These are phyloP conservation scores for Salvator merianae DNA, from an alignment of 2,113 vertebrate genomes.

Conservation along the genomic window DNA sequence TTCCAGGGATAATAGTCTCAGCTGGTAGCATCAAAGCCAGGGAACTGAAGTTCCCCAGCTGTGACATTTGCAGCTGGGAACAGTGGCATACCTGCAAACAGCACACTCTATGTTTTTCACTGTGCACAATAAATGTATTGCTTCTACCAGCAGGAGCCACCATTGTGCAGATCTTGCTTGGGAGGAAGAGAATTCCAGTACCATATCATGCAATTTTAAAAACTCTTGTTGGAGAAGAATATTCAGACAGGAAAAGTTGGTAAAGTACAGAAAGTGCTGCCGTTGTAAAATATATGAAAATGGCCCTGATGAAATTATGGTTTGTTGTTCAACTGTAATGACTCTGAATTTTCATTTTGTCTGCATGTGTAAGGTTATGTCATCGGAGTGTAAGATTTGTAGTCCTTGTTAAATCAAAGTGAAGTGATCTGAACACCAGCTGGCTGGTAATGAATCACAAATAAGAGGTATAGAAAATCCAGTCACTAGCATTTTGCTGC, in stretches of 20 bases:
- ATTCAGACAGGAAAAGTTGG: background rate
- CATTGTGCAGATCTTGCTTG: too few relatives aligned
- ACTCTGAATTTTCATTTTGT: constrained; percentile 14
- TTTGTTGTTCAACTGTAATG: constrained; percentile 5
- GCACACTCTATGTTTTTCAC: too few relatives aligned
- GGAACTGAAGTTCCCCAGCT: too few relatives aligned
- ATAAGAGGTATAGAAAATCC: background rate
- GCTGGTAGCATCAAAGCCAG: too few relatives aligned
- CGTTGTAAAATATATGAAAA: background rate
- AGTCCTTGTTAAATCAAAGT: constrained; percentile 1
- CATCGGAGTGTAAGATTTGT: constrained; percentile 13
- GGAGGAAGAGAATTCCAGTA: background rate
- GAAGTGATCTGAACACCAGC: constrained; percentile 3
- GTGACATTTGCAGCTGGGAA: too few relatives aligned
- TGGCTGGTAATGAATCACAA: constrained; percentile 5
- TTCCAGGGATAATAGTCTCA: too few relatives aligned
- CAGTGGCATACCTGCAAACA: too few relatives aligned
- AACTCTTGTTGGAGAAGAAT: background rate
- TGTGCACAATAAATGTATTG: too few relatives aligned
- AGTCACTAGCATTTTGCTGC: background rate
- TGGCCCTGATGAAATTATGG: background rate
- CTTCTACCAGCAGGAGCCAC: too few relatives aligned
- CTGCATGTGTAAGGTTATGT: background rate
- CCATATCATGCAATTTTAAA: background rate
- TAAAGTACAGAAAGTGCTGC: background rate